A percentile compares a stretch with the other conserved stretches of the same genome.
phyloP scores from a whole-genome alignment of 2,888 invertebrate species.

The Dilophus febrilis region DNA sequence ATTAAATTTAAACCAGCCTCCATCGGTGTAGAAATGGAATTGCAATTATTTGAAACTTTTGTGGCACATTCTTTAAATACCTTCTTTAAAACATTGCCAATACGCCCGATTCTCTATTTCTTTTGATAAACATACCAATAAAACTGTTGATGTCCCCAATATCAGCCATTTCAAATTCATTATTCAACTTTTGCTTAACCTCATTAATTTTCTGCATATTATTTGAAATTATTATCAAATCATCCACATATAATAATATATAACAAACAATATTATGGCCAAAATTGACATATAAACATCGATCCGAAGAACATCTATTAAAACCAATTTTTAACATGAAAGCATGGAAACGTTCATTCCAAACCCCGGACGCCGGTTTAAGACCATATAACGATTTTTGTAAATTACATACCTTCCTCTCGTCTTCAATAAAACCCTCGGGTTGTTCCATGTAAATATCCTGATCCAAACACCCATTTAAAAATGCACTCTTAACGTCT shows the following conservation, averaged over 20 bases:
- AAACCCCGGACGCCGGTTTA: constrained; percentile 11
- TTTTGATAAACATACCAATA: constrained; percentile 7
- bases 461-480: constrained; percentile 1
- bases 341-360: constrained; percentile 9
- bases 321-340: constrained; percentile 7
- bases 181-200: not conserved
- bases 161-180: constrained; percentile 9
- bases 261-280: not conserved
- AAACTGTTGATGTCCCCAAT: constrained; percentile 8
- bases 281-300: constrained; percentile 6
- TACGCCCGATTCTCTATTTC: constrained; percentile 3
- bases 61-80: constrained; percentile 10
- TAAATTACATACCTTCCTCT: constrained; percentile 7
- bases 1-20: too few species aligned
- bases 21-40: constrained; percentile 10
- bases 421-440: constrained; percentile 10
- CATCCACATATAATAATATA: constrained; percentile 8
- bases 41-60: constrained; percentile 12
- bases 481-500: constrained; percentile 5
- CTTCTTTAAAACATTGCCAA: constrained; percentile 8
- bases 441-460: constrained; percentile 4
- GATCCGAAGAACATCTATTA: constrained; percentile 10
- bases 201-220: not conserved
- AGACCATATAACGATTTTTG: constrained; percentile 9
- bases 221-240: constrained; percentile 5